Percentiles rank a stretch among this genome's conserved stretches.
phyloP scores from a whole-genome alignment of 2,888 invertebrate genomes.

The Schrankia costaestrigalis region DNA sequence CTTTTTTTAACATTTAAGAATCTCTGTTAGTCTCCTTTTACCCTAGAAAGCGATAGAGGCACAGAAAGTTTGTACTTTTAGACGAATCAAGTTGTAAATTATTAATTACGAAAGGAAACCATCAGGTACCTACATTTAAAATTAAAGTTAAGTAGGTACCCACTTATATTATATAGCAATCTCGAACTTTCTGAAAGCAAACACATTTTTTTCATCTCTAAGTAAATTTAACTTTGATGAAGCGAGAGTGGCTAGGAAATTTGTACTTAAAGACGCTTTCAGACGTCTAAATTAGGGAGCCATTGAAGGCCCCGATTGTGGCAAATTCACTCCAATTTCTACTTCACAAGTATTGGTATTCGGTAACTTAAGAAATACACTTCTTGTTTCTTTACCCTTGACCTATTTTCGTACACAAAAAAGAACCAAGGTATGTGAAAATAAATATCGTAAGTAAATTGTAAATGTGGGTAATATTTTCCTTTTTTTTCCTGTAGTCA shows the following conservation, averaged over 20 bases:
- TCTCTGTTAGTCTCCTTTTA: too few relatives aligned
- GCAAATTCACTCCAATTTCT: slow-evolving; percentile 24
- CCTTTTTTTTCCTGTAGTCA: slow-evolving; percentile 7
- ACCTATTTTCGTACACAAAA: slow-evolving; percentile 24
- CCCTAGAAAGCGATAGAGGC: too few relatives aligned
- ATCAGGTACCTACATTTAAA: too few relatives aligned
- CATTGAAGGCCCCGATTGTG: slow-evolving; percentile 18
- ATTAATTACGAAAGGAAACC: too few relatives aligned
- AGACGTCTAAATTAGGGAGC: slow-evolving; percentile 14
- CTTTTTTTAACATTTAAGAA: too few relatives aligned
- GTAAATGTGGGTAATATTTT: slow-evolving; percentile 12
- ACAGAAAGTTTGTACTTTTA: too few relatives aligned
- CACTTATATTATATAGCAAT: too few relatives aligned
- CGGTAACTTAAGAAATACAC: slow-evolving; percentile 13
- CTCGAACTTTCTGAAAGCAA: too few relatives aligned
- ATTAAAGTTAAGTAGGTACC: too few relatives aligned
- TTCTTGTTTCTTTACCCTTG: slow-evolving; percentile 28
- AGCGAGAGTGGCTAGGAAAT: slow-evolving; percentile 12
- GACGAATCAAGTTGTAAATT: too few relatives aligned
- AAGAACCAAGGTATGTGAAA: slow-evolving; percentile 14
- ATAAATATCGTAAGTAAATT: slow-evolving; percentile 13
- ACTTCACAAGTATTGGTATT: slow-evolving; percentile 11
- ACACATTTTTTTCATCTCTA: slow-evolving; percentile 10
- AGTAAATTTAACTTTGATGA: slow-evolving; percentile 21
- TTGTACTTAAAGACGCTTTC: slow-evolving; percentile 18